Base-by-base conservation (phyloP, 2,113 vertebrate species). In the Petroica traversi region DNA sequence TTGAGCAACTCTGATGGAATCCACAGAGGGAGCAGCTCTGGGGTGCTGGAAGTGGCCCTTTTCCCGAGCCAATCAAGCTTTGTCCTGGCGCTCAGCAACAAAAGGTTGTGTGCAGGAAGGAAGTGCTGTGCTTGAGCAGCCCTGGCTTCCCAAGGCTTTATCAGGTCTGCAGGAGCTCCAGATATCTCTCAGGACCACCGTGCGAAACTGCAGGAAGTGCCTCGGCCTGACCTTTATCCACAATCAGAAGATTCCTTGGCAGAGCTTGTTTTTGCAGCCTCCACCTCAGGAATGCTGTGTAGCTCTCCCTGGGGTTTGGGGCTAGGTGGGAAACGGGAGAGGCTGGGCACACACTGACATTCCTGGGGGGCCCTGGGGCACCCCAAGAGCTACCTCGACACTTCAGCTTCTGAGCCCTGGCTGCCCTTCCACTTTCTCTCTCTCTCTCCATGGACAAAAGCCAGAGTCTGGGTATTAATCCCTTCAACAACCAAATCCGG, bases 141-240 rank as follows among this genome's bases (percentile, higher is more conserved):
- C 74, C n/a, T 43, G 77, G 58, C 29, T 84, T 94, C 58, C 69
- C 46, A 34, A 91, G 57, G 85, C 77, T 85, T 97, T 94, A 85
- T 96, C 85, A n/a, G 63, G 73, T 38, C 77, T 29, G 77, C 81
- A 95, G 93, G 41, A 57, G 82, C 73, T 88, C 66, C 76, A 79
- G 92, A 89, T 93, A 93, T 95, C 93, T 94, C 92, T 66, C 58
- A 90, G 92, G 78, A 79, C 64, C 92, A 85, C 93, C 19, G 40
- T 85, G 92, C 85, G 85, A 43, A 94, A 67, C 51, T 82, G 55
- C 92, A 95, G 95, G 95, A 97, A 93, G 92, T 38, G 92, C 93
- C 96, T 90, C 20, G 29, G 95, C 90, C 88, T 96, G 96, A 97
- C 96, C 94, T 94, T 88, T 94, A 45, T 6, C 68, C 90, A 83